Base-by-base conservation (phyloP, 35 echinoderm and acorn worm genomes). In the Ptychodera flava region DNA sequence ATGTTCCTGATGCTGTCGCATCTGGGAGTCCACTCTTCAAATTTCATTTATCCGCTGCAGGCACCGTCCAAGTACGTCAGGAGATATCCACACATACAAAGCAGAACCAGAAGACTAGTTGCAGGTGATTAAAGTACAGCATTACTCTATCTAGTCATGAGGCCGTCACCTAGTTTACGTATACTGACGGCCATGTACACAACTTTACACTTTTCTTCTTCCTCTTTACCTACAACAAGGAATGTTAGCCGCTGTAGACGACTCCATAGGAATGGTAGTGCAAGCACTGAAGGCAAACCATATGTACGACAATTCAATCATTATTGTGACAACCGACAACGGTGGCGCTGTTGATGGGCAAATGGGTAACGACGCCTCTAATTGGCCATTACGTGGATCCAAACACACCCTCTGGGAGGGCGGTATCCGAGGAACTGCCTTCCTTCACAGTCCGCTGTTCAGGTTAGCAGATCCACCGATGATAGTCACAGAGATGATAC, bases 351-450 rank as follows among this genome's bases (percentile, higher is more conserved):
- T 89, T 28, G 35, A 91, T 38, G 92, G 92, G 1, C 93, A 91
- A 29, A 92, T 93, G 78, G 78, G 85, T 80, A 97, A 93, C 88
- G 89, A 88, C 52, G 95, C 92, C 79, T 91, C 85, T 80, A 97
- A 97, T 82, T 97, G 85, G 82, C 95, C 95, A 33, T 81, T 97
- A 27, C 86, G 95, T 76, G n/a, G n/a, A n/a, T n/a, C n/a, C n/a
- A n/a, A n/a, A n/a, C n/a, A n/a, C n/a, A n/a, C n/a, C n/a, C n/a
- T 90, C 14, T 97, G 95, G 95, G 95, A 97, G 84, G 95, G 95
- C 16, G 95, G 95, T 82, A 89, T 97, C 14, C 78, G 95, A 22
- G 95, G 92, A 0, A 89, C 35, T 81, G 85, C 85, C 1, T 94
- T 94, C 86, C 89, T 94, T 22, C 89, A 94, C 82, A 92, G 95